Base-by-base conservation (phyloP, 1,140 invertebrate genomes). In the Aethina tumida region DNA sequence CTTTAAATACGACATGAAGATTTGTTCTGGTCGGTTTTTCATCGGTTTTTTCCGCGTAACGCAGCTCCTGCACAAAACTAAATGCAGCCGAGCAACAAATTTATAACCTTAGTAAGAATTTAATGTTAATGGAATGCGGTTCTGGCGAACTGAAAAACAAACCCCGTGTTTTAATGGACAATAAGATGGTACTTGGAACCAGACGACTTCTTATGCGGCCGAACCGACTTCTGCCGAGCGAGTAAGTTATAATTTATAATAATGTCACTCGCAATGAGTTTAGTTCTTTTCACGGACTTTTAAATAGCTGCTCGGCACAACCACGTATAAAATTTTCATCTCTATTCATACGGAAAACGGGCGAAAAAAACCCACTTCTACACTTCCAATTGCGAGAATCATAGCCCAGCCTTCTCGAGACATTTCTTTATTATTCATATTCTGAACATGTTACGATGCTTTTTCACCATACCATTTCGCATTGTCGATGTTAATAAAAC, bases 141-240 rank as follows among this genome's bases (percentile, higher is more conserved):
- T 39, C 43, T 34, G 42, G 45, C 41, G 44, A 30, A 46, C 35
- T 39, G 52, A 55, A 55, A 55, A 55, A 55, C 52, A 50, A 50
- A 55, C 45, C 47, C 50, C 40, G 44, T 48, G 50, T 55, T 52
- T 55, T 52, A 55, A 55, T 52, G 50, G 52, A 50, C 52, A 55
- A 50, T 55, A 55, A 55, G 52, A 52, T 52, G 49, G 52, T 55
- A 47, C 50, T 55, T 55, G 50, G 39, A 47, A 47, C 43, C 51
- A 49, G 51, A 55, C 52, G 39, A 55, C 47, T 55, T 55, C 52
- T 55, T 55, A 41, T 47, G 38, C 26, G 8, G 35, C 33, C n/a
- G n/a, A n/a, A n/a, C n/a, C 38, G 37, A 48, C 41, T 50, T 41
- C 19, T 40, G 28, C 39, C 34, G 35, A 44, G 30, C 50, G 37